Base-by-base conservation (phyloP, 1,140 invertebrate genomes). In the Drosophila mojavensis region DNA sequence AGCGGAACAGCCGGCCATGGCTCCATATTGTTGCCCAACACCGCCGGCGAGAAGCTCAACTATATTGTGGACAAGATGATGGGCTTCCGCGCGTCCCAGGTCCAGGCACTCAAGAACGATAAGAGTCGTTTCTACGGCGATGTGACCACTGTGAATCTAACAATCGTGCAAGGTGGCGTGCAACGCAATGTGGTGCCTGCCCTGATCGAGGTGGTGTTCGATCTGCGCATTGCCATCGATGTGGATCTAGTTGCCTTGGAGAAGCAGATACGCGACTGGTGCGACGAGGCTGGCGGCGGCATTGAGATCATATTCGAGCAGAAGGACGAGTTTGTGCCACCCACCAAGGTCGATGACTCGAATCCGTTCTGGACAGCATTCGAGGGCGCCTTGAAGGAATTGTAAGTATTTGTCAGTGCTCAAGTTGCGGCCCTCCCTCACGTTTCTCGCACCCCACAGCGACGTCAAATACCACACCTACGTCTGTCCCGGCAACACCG, bases 111-210 rank as follows among this genome's bases (percentile, higher is more conserved):
- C 26, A 93, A 48, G 5, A 9, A 66, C 7, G 93, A 97, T 90
- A 92, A 94, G 3, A 93, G 94, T 45, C 80, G 96, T 2, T 94
- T 93, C 5, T 93, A 97, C 45, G 97, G 97, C 15, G 96, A 98
- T 93, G 96, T 98, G 0, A 97, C 97, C 0, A 96, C 97, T 1
- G 92, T 98, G 0, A 99, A 99, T 93, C 93, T 98, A 55, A 99
- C 97, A 0, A 94, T 95, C 91, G 69, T 98, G 64, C 95, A 94
- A 4, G 98, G 98, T 68, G 98, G 98, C 28, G 95, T 98, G 3
- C 98, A 99, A 91, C 93, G 94, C n/a, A 99, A 99, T 93, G 97
- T 99, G 6, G 94, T 99, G 48, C 98, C 98, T 0, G 94, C 96
- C 36, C 94, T 96, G 82, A 91, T 99, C 17, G 94, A 93, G 0